phyloP scores from a whole-genome alignment of 2,113 vertebrate genomes.

The Chloropsis cyanopogon region DNA sequence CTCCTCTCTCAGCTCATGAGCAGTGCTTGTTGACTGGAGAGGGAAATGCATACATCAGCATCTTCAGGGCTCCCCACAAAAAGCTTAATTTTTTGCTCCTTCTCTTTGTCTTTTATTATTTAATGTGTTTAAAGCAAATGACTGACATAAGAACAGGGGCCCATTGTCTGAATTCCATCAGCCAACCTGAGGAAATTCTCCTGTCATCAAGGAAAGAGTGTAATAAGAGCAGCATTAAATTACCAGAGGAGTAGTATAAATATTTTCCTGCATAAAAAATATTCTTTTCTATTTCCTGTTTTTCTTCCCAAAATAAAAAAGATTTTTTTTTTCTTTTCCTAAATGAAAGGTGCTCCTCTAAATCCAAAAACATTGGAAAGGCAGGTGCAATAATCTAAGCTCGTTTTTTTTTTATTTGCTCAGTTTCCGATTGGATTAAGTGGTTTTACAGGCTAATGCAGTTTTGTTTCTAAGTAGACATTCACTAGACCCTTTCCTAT shows the following conservation, averaged over 20 bases:
- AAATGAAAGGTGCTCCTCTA: neutral
- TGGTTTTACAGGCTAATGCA: neutral
- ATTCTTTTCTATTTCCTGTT: neutral
- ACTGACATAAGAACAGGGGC: accelerated
- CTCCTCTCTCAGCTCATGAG: neutral
- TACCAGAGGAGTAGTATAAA: neutral
- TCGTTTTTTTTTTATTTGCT: neutral
- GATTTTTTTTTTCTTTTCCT: neutral
- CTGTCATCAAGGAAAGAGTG: neutral
- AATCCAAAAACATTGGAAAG: neutral
- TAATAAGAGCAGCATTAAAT: neutral
- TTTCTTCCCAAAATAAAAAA: neutral
- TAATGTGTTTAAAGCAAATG: neutral
- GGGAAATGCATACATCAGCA: neutral
- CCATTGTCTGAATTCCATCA: neutral
- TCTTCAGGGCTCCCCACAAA: neutral
- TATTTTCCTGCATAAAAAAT: neutral
- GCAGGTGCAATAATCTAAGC: neutral
- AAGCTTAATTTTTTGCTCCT: neutral
- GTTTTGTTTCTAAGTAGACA: neutral
- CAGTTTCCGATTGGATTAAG: neutral
- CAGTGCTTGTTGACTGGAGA: neutral
- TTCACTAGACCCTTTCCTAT: neutral
- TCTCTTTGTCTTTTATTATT: neutral
- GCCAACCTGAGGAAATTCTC: neutral